These are phyloP conservation scores for Myrmophylax atrothorax DNA, from an alignment of 2,113 vertebrate species.

Conservation along the genomic window DNA sequence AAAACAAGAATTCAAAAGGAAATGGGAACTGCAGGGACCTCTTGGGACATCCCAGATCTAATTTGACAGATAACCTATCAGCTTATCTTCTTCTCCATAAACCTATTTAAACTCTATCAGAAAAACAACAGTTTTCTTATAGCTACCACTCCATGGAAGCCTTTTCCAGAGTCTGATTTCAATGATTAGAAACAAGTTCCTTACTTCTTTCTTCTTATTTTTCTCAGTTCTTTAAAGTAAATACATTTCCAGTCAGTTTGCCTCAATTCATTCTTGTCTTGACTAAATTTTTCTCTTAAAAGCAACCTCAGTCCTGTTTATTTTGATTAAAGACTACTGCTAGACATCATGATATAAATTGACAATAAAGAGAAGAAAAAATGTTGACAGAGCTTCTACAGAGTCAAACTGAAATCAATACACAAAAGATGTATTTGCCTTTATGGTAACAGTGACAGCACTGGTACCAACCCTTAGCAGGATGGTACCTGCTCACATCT, in stretches of 20 bases:
- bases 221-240: neutral
- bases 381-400: neutral
- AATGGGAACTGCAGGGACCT: neutral
- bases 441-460: neutral
- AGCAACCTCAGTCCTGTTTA: neutral
- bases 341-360: neutral
- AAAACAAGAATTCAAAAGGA: neutral
- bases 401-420: neutral
- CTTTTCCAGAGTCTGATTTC: neutral
- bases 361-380: neutral
- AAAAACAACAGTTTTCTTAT: neutral
- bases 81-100: neutral
- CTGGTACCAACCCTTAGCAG: neutral
- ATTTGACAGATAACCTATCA: neutral
- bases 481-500: neutral
- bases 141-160: neutral
- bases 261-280: neutral
- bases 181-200: neutral
- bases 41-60: neutral
- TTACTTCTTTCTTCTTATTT: neutral
- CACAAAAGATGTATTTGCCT: neutral
- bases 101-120: neutral
- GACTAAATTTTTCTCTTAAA: neutral
- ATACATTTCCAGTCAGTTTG: neutral
- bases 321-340: neutral